A percentile compares a stretch with the other conserved stretches of the same genome.
Evolutionary conservation across 2,113 vertebrate genomes (phyloP).

Genomic region (Macheiramphus alcinus): DNA sequence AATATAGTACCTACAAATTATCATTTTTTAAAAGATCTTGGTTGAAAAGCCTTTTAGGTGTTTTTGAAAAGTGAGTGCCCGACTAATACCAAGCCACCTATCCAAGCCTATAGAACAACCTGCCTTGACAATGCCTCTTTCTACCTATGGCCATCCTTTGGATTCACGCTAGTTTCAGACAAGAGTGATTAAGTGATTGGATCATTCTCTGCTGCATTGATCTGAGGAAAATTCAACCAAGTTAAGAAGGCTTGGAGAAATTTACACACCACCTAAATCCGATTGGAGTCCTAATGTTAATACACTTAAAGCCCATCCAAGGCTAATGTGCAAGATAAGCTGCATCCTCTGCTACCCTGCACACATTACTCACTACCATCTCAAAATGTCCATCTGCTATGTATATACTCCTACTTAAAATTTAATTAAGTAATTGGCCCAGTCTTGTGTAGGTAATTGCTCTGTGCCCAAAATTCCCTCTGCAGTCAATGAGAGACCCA

Average conservation of each 20-base stretch:
- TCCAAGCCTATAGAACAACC: not conserved
- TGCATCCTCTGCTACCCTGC: not conserved
- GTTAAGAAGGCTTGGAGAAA: not conserved
- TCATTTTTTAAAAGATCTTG: not conserved
- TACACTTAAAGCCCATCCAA: not conserved
- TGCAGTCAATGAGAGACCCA: not conserved
- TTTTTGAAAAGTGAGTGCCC: not conserved
- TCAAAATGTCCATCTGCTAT: conserved; percentile 21
- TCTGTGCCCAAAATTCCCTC: conserved; percentile 42
- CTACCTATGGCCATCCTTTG: not conserved
- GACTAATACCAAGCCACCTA: not conserved
- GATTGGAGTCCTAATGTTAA: not conserved
- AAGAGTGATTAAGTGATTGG: not conserved
- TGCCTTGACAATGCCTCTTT: not conserved
- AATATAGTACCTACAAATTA: not conserved
- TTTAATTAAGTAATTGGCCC: conserved; percentile 49
- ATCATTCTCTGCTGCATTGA: not conserved
- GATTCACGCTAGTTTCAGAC: not conserved
- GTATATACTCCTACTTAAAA: not conserved
- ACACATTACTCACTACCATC: conserved; percentile 11
- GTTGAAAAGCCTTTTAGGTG: not conserved
- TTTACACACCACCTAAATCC: not conserved
- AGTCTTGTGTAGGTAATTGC: conserved; percentile 19
- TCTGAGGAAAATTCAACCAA: not conserved
- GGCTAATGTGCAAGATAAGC: not conserved